Conservation (phyloP, 2,113 vertebrate species). For the cat (Felis catus) region DNA sequence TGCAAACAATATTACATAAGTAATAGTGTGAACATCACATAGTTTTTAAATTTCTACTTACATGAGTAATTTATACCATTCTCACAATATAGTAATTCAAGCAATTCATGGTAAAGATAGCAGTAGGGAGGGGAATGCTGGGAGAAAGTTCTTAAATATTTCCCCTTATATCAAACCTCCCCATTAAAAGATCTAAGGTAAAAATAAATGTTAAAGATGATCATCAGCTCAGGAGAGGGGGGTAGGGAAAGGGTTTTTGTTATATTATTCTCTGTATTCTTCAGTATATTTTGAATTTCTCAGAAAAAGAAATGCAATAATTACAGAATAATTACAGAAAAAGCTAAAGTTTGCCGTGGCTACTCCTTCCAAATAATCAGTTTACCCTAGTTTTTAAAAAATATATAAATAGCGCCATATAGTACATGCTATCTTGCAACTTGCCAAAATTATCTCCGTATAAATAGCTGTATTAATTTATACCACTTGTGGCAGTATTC, state of each 20-base stretch:
- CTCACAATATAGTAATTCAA: conserved; percentile 9
- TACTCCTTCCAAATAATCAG: neutral
- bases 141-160: neutral
- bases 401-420: neutral
- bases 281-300: conserved; percentile 29
- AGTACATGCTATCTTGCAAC: neutral
- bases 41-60: conserved; percentile 43
- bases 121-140: neutral
- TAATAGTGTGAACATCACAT: neutral
- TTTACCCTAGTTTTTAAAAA: neutral
- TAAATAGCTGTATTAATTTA: neutral
- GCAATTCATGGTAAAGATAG: neutral
- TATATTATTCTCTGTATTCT: neutral
- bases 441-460: conserved; percentile 3
- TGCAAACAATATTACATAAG: neutral
- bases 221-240: neutral
- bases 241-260: neutral
- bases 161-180: neutral
- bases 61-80: conserved; percentile 16
- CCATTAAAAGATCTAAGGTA: neutral
- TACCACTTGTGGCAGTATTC: neutral
- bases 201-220: conserved; percentile 31
- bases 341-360: neutral
- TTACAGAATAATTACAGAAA: neutral
- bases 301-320: conserved; percentile 3